These are phyloP conservation scores for Mastomys natalensis DNA, from an alignment of 2,113 vertebrate genomes.

Conservation along the genomic window DNA sequence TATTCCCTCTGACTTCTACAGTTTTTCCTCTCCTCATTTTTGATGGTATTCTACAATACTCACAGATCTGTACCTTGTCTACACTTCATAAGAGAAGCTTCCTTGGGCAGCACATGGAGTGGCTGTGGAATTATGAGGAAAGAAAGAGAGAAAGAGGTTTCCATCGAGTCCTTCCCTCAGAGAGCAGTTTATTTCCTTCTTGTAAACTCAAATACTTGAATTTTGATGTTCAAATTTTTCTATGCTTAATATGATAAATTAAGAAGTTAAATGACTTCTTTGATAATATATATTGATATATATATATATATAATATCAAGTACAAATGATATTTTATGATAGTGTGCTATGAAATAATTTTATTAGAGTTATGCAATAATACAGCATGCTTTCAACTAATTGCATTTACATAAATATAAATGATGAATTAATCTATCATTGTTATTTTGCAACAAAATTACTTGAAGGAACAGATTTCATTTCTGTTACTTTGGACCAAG, in stretches of 20 bases:
- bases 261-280: neutral
- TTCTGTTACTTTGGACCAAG: neutral
- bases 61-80: neutral
- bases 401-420: neutral
- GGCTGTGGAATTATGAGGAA: neutral
- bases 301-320: neutral
- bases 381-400: neutral
- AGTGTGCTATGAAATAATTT: neutral
- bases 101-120: neutral
- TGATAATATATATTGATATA: neutral
- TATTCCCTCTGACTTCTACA: neutral
- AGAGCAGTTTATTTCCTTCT: neutral
- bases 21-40: neutral
- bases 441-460: neutral
- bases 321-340: neutral
- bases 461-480: neutral
- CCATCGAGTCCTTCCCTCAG: neutral
- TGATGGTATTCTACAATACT: neutral
- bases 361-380: neutral
- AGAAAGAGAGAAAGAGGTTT: neutral
- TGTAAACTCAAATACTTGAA: neutral
- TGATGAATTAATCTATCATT: neutral
- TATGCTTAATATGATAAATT: neutral
- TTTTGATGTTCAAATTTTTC: neutral
- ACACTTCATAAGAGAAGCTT: neutral